phyloP scores from a whole-genome alignment of 2,113 vertebrate species.

The Mungos mungo region DNA sequence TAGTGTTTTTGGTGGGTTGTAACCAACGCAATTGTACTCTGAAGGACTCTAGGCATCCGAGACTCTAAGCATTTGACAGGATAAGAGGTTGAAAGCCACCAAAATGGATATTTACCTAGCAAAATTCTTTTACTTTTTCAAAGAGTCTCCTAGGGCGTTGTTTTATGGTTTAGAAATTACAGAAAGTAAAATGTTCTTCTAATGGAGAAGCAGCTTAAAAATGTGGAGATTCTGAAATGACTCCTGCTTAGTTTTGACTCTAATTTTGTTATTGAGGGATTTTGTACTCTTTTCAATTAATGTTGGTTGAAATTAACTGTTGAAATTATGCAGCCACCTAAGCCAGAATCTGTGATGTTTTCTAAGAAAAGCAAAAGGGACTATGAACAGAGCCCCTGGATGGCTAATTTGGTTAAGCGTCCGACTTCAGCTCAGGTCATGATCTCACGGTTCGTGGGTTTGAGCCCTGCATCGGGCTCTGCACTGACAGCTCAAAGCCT shows the following conservation, averaged over 20 bases:
- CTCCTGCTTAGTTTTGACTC: not conserved
- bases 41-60: fast-evolving
- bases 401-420: no score
- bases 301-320: not conserved
- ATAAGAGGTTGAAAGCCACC: not conserved
- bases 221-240: not conserved
- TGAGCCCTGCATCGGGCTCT: no score
- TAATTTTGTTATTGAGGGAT: not conserved
- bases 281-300: not conserved
- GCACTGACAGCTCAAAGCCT: no score
- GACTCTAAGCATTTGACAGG: not conserved
- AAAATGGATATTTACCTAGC: not conserved
- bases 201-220: not conserved
- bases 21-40: not conserved
- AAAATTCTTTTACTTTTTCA: not conserved
- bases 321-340: not conserved
- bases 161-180: not conserved
- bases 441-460: no score
- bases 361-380: not conserved
- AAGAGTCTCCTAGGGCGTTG: not conserved
- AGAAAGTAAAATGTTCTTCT: not conserved
- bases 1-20: not conserved
- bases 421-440: no score
- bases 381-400: not conserved
- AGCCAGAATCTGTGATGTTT: not conserved